Percentiles rank a stretch among this genome's conserved stretches.
These are phyloP conservation scores for Triplophysa dalaica DNA, from an alignment of 2,113 vertebrate genomes.

Conservation along the genomic window DNA sequence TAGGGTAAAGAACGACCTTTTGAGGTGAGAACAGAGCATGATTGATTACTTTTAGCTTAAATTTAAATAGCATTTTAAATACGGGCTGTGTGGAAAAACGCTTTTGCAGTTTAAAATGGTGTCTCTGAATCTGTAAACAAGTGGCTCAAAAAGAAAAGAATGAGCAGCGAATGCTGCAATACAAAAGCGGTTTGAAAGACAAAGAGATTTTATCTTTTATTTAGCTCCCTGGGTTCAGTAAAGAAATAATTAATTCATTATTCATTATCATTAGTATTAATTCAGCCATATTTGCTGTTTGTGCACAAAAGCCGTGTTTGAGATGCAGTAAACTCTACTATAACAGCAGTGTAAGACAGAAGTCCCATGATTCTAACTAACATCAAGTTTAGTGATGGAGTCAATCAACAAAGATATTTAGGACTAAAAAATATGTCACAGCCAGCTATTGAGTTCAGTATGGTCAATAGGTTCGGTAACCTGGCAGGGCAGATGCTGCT, in stretches of 20 bases:
- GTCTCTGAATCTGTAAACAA: constrained; percentile 6
- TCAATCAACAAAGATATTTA: neutral
- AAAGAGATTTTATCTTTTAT: neutral
- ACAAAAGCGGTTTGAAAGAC: neutral
- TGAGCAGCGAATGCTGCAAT: neutral
- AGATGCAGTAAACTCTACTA: neutral
- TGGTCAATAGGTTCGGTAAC: no score
- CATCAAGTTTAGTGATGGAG: neutral
- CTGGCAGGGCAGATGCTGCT: no score
- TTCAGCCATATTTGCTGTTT: constrained; percentile 6
- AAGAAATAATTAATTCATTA: no score
- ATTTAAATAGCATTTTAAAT: constrained; percentile 13
- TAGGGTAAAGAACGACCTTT: constrained; percentile 7
- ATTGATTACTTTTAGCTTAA: neutral
- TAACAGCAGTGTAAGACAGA: neutral
- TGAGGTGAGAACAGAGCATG: constrained; percentile 3
- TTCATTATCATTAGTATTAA: no score
- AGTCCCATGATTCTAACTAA: neutral
- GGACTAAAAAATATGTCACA: neutral
- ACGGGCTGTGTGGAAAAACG: neutral
- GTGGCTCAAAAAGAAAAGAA: neutral
- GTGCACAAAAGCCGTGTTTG: neutral
- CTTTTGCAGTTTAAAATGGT: neutral
- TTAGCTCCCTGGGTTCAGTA: neutral
- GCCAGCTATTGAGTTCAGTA: no score